A percentile compares a stretch with the other conserved stretches of the same genome.
These are phyloP conservation scores for Plebejus anna DNA, from an alignment of 2,888 invertebrate species.

Conservation along the genomic window DNA sequence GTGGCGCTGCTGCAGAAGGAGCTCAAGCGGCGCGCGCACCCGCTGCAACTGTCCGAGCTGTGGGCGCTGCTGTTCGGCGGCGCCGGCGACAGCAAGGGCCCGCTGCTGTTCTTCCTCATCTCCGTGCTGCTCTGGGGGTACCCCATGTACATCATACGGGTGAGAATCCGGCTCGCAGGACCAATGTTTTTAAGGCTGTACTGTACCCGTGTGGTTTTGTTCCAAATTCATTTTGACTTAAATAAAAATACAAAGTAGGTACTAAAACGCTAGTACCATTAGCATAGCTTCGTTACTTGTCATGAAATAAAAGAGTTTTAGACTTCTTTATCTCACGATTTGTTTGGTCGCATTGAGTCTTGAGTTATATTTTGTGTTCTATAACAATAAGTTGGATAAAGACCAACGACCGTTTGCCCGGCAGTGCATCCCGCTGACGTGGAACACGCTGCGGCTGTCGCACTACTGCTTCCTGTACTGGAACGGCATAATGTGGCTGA, in stretches of 20 bases:
- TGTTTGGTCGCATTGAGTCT: too few species aligned
- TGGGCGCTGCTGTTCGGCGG: conserved; percentile 95
- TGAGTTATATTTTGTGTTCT: too few species aligned
- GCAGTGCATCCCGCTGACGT: conserved; percentile 92
- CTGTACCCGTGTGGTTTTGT: background rate
- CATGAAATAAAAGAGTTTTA: too few species aligned
- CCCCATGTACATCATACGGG: conserved; percentile 94
- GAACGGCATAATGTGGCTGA: conserved; percentile 96
- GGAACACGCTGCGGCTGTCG: conserved; percentile 91
- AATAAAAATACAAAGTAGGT: too few species aligned
- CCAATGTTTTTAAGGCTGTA: background rate
- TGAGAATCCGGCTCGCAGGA: conserved; percentile 53
- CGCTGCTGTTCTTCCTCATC: conserved; percentile 90
- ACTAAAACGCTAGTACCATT: too few species aligned
- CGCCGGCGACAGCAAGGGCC: conserved; percentile 94
- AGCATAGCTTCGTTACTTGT: too few species aligned
- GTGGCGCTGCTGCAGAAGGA: conserved; percentile 90
- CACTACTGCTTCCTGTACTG: conserved; percentile 95
- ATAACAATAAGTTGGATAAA: too few species aligned
- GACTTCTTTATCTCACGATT: too few species aligned
- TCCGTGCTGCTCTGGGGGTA: conserved; percentile 95
- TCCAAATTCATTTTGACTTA: too few species aligned
- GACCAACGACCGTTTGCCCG: background rate
- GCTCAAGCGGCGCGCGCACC: conserved; percentile 89
- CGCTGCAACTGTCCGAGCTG: conserved; percentile 92